Percentiles rank a stretch among this genome's conserved stretches.
These are phyloP conservation scores for Orchesella cincta DNA, from an alignment of 1,140 invertebrate genomes.

Conservation along the genomic window DNA sequence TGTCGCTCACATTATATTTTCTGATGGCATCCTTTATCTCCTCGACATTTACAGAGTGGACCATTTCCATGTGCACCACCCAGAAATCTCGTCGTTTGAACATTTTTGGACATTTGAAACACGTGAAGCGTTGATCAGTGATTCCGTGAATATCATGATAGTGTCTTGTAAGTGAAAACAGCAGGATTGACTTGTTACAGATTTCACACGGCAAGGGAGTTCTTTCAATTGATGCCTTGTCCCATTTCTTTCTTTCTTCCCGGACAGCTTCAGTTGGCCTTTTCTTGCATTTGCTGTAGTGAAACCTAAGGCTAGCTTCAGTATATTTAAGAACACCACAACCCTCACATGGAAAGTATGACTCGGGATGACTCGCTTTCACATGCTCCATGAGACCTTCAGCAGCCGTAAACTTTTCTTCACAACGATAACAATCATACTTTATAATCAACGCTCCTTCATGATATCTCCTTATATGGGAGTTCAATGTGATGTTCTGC, in stretches of 20 bases:
- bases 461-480: slow-evolving; percentile 1
- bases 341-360: background rate
- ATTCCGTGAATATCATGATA: background rate
- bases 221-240: background rate
- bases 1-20: too few species aligned
- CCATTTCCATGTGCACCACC: slow-evolving; percentile 15
- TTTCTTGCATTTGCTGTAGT: background rate
- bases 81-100: background rate
- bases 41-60: too few species aligned
- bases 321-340: background rate
- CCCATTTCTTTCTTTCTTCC: background rate
- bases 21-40: too few species aligned
- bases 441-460: background rate
- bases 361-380: background rate
- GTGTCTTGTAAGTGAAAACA: background rate
- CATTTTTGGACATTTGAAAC: background rate
- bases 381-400: background rate
- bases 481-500: background rate
- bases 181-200: background rate
- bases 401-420: background rate
- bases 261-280: background rate
- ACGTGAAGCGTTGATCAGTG: background rate
- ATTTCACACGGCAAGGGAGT: background rate
- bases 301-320: background rate
- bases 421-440: background rate